phyloP scores from a whole-genome alignment of 2,797 vertebrate genomes.

The Crypturellus tataupa region DNA sequence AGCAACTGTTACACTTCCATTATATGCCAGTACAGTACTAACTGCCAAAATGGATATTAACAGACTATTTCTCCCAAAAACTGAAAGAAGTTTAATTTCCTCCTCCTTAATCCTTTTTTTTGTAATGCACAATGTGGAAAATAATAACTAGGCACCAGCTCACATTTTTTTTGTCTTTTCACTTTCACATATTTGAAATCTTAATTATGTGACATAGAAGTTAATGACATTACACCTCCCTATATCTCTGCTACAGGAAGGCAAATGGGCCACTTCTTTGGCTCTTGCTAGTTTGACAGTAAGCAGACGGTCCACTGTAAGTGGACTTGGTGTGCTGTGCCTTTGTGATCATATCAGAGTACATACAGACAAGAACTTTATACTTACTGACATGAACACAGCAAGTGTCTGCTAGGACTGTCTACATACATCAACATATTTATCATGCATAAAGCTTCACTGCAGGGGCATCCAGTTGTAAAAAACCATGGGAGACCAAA shows the following conservation, averaged over 20 bases:
- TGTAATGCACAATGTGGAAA: not conserved
- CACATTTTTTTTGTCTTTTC: not conserved
- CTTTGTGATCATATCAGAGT: not conserved
- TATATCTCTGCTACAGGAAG: not conserved
- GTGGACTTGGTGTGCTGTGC: not conserved
- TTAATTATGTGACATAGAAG: not conserved
- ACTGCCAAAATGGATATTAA: not conserved
- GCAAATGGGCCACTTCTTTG: not conserved
- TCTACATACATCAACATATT: not conserved
- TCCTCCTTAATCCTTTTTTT: not conserved
- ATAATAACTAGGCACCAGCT: not conserved
- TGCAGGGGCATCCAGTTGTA: not conserved
- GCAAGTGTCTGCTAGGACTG: not conserved
- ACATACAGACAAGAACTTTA: not conserved
- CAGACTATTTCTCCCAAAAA: not conserved
- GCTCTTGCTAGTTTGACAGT: not conserved
- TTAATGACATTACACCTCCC: not conserved
- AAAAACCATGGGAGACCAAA: not conserved
- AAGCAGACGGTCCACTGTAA: not conserved
- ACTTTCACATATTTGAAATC: not conserved
- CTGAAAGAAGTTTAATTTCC: not conserved
- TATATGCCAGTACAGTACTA: not conserved
- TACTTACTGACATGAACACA: accelerated
- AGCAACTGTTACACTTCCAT: not conserved
- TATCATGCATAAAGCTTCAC: not conserved